phyloP scores from a whole-genome alignment of 2,113 vertebrate species.

The Amphilophus citrinellus region DNA sequence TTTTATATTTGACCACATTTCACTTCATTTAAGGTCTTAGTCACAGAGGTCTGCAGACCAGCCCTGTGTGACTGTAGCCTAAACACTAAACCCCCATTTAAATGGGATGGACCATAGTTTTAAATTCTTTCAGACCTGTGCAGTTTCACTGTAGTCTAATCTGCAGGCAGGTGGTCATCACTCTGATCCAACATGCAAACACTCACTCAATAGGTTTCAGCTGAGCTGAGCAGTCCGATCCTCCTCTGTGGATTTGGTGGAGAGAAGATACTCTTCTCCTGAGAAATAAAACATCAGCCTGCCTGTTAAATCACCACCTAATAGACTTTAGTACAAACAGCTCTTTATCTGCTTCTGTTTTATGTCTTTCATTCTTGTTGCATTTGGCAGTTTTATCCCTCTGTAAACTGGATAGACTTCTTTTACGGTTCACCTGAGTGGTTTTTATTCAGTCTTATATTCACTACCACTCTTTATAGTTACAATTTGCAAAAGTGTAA shows the following conservation, averaged over 20 bases:
- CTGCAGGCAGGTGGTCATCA: neutral
- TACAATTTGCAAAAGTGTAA: neutral
- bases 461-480: neutral
- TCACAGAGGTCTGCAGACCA: neutral
- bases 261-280: constrained; percentile 25
- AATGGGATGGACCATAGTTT: neutral
- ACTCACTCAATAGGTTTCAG: constrained; percentile 7
- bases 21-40: neutral
- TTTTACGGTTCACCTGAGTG: constrained; percentile 17
- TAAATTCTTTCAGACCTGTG: neutral
- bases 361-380: constrained; percentile 18
- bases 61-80: neutral
- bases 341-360: constrained; percentile 9
- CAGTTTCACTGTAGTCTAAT: neutral
- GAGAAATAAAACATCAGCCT: constrained; percentile 40
- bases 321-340: constrained; percentile 35
- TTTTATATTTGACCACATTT: neutral
- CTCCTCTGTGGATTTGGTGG: constrained; percentile 30
- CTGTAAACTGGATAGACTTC: constrained; percentile 41
- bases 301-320: constrained; percentile 38
- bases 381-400: constrained; percentile 39
- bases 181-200: neutral
- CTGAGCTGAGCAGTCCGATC: constrained; percentile 24
- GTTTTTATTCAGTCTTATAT: constrained; percentile 29
- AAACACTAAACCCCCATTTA: neutral